Conservation (phyloP, 2,113 vertebrate genomes). For the Phaethon lepturus region DNA sequence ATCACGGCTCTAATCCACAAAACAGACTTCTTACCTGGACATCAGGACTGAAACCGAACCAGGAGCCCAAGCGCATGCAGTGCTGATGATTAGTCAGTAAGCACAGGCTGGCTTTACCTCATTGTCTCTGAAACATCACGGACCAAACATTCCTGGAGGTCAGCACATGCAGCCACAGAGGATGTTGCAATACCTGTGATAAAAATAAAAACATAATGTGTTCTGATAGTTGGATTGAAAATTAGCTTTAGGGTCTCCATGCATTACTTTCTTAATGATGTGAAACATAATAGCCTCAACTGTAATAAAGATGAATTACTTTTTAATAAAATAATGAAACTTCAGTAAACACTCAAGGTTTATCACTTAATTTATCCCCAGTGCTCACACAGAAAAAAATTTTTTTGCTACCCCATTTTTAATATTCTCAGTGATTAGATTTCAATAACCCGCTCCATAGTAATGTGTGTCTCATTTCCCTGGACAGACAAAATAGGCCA, state of each 20-base stretch:
- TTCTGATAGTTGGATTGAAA: conserved; percentile 23
- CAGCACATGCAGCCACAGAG: not conserved
- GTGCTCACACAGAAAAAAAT: conserved; percentile 73
- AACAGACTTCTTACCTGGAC: not conserved
- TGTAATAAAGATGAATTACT: conserved; percentile 89
- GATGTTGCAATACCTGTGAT: not conserved
- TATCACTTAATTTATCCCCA: conserved; percentile 88
- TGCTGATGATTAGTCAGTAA: not conserved
- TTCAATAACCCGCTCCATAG: conserved; percentile 86
- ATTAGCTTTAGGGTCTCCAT: conserved; percentile 63
- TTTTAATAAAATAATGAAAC: conserved; percentile 80
- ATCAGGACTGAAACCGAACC: not conserved
- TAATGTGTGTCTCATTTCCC: conserved; percentile 92
- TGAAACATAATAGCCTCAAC: conserved; percentile 64
- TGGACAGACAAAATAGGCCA: conserved; percentile 81
- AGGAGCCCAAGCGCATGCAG: not conserved
- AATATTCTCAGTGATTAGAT: conserved; percentile 90
- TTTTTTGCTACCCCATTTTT: conserved; percentile 80
- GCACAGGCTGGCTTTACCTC: not conserved
- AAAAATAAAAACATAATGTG: conserved; percentile 31
- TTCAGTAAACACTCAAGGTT: conserved; percentile 81
- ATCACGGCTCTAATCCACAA: not conserved
- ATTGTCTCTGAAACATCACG: not conserved
- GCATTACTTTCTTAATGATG: conserved; percentile 64
- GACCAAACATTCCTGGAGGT: conserved; percentile 21